These are phyloP conservation scores for Brachyrhaphis roseni DNA, from an alignment of 2,797 vertebrate genomes.

Conservation along the genomic window DNA sequence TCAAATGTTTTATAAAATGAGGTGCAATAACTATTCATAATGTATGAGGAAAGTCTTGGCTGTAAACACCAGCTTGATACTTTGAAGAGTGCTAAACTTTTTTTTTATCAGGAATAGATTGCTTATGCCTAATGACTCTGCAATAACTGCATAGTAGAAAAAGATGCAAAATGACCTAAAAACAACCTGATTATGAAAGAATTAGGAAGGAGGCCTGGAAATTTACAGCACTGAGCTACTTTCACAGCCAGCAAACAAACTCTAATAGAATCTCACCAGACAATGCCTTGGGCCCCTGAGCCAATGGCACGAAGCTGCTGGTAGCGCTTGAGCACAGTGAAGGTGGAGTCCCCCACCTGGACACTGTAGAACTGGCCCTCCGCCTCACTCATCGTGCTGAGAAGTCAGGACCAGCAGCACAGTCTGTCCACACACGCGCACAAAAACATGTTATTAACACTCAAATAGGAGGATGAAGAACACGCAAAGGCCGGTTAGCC, in stretches of 20 bases:
- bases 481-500: background rate
- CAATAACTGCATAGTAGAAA: background rate
- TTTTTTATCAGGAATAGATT: background rate
- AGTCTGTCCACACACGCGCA: slow-evolving; percentile 59
- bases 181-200: slow-evolving; percentile 1
- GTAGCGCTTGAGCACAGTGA: slow-evolving; percentile 93
- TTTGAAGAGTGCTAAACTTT: background rate
- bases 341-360: slow-evolving; percentile 98
- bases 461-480: slow-evolving; percentile 3
- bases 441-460: slow-evolving; percentile 20
- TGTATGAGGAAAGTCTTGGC: background rate
- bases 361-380: slow-evolving; percentile 95
- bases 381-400: slow-evolving; percentile 90
- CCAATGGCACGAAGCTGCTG: slow-evolving; percentile 94
- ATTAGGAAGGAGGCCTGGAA: background rate
- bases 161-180: background rate
- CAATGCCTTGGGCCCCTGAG: slow-evolving; percentile 96
- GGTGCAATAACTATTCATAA: background rate
- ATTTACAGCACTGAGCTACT: background rate
- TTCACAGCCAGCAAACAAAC: background rate
- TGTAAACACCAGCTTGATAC: background rate
- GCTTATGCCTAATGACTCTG: background rate
- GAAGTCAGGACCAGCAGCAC: slow-evolving; percentile 70
- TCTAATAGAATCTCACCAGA: slow-evolving; percentile 87
- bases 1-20: background rate